phyloP scores from a whole-genome alignment of 1,140 invertebrate genomes.

The Ceratina australensis region DNA sequence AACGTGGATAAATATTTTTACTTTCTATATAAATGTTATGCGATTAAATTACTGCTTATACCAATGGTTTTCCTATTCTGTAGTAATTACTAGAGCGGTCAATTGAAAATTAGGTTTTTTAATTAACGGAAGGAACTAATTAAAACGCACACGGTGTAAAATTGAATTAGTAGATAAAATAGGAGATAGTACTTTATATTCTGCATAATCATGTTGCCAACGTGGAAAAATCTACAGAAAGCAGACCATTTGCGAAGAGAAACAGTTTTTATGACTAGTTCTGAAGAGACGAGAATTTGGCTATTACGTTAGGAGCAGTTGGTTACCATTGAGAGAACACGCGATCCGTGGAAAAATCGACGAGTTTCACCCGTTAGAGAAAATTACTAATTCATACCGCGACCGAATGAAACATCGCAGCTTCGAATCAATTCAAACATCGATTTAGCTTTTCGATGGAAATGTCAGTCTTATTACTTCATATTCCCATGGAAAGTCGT shows the following conservation, averaged over 20 bases:
- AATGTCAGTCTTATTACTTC: background rate
- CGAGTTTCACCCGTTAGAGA: constrained; percentile 20
- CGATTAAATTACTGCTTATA: background rate
- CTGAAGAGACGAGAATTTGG: background rate
- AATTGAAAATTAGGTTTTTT: background rate
- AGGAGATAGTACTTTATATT: too few relatives aligned
- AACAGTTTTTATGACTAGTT: background rate
- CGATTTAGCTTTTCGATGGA: background rate
- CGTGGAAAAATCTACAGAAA: too few relatives aligned
- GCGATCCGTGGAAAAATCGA: constrained; percentile 9
- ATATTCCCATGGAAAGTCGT: background rate
- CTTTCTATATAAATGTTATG: background rate
- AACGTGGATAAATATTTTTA: background rate
- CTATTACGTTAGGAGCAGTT: background rate
- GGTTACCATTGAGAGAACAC: constrained; percentile 23
- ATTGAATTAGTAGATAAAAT: too few relatives aligned
- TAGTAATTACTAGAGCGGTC: background rate
- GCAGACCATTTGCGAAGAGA: too few relatives aligned
- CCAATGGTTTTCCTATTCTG: background rate
- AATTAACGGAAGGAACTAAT: background rate
- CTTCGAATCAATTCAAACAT: background rate
- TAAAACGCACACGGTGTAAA: too few relatives aligned
- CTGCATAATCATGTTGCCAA: too few relatives aligned
- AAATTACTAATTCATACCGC: background rate
- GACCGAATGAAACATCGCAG: background rate